Evolutionary conservation across 2,797 vertebrate species (phyloP), one percentile per base, ranked within the genome.

Genomic region (Betta splendens): DNA sequence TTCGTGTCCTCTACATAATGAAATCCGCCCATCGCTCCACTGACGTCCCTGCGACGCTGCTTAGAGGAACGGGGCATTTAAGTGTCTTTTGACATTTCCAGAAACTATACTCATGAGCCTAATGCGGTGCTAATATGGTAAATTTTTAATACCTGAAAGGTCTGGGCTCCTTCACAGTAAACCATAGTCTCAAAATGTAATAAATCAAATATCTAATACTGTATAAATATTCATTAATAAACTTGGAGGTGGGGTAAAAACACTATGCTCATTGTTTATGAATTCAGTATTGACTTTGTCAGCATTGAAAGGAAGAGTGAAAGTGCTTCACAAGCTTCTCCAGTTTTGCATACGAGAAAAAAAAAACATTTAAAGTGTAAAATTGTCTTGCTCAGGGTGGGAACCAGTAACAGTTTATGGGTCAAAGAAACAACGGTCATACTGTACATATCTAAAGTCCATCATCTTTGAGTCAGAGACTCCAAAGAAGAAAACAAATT

Each of bases 1-100:
- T 53, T 75, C 70, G 79, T 77, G 23, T 80, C 47, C 31, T 50
- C 32, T 16, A 45, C 54, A 66, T 63, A 64, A 69, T 77, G 28
- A 68, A 74, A 65, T 62, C 44, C 65, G 42, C n/a, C n/a, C n/a
- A n/a, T n/a, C n/a, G n/a, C n/a, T 66, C 54, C 59, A 22, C 35
- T 44, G 53, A 60, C 28, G 53, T 63, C 17, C 36, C 36, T 55
- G 10, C 28, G n/a, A 48, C 35, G 51, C 62, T 54, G 23, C 55
- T 33, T 15, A 3, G 18, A 56, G 18, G 9, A 63, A 67, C 8
- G 5, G 28, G 11, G 5, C 11, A 37, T 33, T 55, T 68, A 15
- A 22, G 38, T 5, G 22, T 68, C 39, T 15, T 55, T 28, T 72
- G 54, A 70, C 62, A 70, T 77, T 81, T 78, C 21, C 35, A 57